Evolutionary conservation across 2,113 vertebrate genomes (phyloP).

Genomic region (Pseudopipra pipra): DNA sequence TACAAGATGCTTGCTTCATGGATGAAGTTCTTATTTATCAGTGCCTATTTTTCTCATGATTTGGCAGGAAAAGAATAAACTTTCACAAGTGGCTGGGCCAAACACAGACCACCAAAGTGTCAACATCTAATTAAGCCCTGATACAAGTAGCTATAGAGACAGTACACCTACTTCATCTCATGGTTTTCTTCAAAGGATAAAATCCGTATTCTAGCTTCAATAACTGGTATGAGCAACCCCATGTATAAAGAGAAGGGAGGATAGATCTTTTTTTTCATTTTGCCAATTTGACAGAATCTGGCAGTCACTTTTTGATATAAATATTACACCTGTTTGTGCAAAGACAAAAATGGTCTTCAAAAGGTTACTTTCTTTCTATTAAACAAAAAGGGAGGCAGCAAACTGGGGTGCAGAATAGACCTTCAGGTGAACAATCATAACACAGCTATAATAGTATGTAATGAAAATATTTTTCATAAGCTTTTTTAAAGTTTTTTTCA

Average conservation of each 20-base stretch:
- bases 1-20: no score
- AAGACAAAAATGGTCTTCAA: background rate
- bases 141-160: background rate
- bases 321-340: background rate
- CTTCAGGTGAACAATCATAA: background rate
- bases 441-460: background rate
- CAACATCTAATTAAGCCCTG: no score
- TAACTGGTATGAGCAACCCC: background rate
- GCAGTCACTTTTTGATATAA: background rate
- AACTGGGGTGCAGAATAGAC: background rate
- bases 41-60: no score
- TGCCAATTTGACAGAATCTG: background rate
- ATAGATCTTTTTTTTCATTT: background rate
- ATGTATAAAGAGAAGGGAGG: background rate
- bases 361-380: background rate
- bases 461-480: background rate
- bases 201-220: background rate
- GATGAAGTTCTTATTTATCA: no score
- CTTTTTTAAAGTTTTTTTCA: background rate
- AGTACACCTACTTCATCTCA: fast-evolving
- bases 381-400: background rate
- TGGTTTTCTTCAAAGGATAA: background rate
- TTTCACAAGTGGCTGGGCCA: no score
- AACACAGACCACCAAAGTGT: no score
- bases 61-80: no score